Conservation (phyloP, 1,140 invertebrate species). For the Brachystomella parvula region DNA sequence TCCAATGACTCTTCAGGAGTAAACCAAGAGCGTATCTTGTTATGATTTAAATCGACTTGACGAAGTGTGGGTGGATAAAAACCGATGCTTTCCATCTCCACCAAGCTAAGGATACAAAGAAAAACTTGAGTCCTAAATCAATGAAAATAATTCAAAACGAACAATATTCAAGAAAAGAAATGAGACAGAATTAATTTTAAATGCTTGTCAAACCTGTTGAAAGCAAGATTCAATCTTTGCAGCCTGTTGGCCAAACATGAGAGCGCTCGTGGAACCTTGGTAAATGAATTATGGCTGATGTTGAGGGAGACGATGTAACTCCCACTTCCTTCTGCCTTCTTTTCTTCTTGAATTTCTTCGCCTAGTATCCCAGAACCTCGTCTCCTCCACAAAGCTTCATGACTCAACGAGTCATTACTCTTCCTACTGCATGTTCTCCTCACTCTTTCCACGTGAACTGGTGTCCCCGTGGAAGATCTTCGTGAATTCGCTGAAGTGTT, state of each 20-base stretch:
- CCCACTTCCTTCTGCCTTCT: slow-evolving; percentile 19
- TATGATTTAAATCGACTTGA: slow-evolving; percentile 87
- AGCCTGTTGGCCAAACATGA: slow-evolving; percentile 80
- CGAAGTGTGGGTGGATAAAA: slow-evolving; percentile 80
- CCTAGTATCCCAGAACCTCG: slow-evolving; percentile 29
- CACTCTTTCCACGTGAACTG: not conserved
- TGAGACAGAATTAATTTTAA: too few relatives aligned
- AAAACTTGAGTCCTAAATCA: too few relatives aligned
- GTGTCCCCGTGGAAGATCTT: not conserved
- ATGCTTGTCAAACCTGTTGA: slow-evolving; percentile 55
- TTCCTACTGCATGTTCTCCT: not conserved
- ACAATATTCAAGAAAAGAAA: not conserved
- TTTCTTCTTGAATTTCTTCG: slow-evolving; percentile 13
- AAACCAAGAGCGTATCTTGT: slow-evolving; percentile 72
- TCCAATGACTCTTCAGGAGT: not conserved
- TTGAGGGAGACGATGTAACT: slow-evolving; percentile 67
- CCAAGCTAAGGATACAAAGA: slow-evolving; percentile 32
- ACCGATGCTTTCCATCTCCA: slow-evolving; percentile 72
- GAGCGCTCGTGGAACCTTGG: slow-evolving; percentile 71
- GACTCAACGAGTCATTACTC: slow-evolving; percentile 2
- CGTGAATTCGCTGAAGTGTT: not conserved
- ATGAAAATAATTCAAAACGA: not conserved
- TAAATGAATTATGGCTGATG: slow-evolving; percentile 83
- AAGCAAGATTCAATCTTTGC: slow-evolving; percentile 78
- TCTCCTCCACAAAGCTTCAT: slow-evolving; percentile 36